Base-by-base conservation (phyloP, 2,113 vertebrate genomes). In the crab-eating macaque (Macaca fascicularis) region DNA sequence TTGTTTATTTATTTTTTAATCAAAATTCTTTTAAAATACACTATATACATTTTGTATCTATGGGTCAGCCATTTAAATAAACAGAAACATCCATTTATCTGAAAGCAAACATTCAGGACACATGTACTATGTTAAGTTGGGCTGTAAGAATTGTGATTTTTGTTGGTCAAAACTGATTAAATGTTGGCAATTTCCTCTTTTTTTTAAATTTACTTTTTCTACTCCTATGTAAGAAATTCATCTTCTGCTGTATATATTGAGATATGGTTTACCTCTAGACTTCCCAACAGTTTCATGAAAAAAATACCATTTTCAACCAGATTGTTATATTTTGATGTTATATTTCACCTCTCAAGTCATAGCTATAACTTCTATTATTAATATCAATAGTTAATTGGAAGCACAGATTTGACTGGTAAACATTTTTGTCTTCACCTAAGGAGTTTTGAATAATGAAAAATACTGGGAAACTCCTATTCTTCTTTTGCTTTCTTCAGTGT, bases 51-150 rank as follows among this genome's bases (percentile, higher is more conserved):
- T 93, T 38, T 50, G 11, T 35, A 50, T 79, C 27, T 85, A 78
- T 94, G 8, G 96, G 90, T 64, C 88, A 93, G 16, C 78, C 32
- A 70, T 69, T 86, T 98, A 96, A 97, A 95, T 92, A 92, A 96
- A 94, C 86, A 59, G 61, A 98, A 98, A 92, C 48, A 70, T 93
- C 59, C 59, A 83, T 79, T 87, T 86, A 74, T 61, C 84, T 88
- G 81, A 97, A 98, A 98, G 97, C 94, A 97, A 96, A 79, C 70
- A 87, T 97, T 97, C 82, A 90, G 86, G 92, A 91, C 89, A 67
- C 38, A 50, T n/a, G 12, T 79, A 93, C 4, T 48, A n/a, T 86
- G 30, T 74, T 76, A 93, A 92, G 30, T 64, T 45, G 27, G 10
- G 67, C 45, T 40, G 14, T 45, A 57, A 89, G 32, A 86, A 90